Evolutionary conservation across 2,113 vertebrate species (phyloP).

Genomic region (Zosterops japonicus): DNA sequence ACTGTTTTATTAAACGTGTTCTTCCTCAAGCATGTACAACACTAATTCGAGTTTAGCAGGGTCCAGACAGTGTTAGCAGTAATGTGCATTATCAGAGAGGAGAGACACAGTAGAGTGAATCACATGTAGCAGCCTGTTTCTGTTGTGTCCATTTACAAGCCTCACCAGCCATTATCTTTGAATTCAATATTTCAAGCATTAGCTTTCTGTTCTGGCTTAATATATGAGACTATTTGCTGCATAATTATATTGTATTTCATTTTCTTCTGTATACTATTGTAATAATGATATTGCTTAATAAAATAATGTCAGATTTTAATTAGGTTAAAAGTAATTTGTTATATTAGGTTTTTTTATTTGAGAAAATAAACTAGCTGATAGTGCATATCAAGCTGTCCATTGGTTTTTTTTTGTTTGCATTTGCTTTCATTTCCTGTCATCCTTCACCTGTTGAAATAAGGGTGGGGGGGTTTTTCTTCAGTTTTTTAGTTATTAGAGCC

Average conservation of each 20-base stretch:
- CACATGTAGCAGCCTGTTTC: not conserved
- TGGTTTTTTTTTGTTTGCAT: not conserved
- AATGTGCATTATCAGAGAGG: not conserved
- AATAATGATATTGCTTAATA: constrained; percentile 46
- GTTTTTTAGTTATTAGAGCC: not conserved
- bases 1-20: constrained; percentile 5
- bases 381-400: not conserved
- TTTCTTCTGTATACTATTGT: constrained; percentile 37
- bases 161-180: constrained; percentile 7
- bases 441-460: not conserved
- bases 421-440: constrained; percentile 1
- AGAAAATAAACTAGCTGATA: constrained; percentile 20
- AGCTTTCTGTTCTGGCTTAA: constrained; percentile 36
- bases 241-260: constrained; percentile 54
- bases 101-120: not conserved
- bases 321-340: constrained; percentile 49
- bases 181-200: constrained; percentile 39
- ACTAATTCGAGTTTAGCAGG: not conserved
- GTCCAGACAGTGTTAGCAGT: not conserved
- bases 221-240: constrained; percentile 10
- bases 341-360: not conserved
- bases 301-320: constrained; percentile 64
- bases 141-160: not conserved
- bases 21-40: not conserved
- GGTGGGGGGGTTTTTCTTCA: accelerated